Evolutionary conservation across 2,797 vertebrate species (phyloP), one percentile per base, ranked within the genome.

Genomic region (Amphiprion clarkii): DNA sequence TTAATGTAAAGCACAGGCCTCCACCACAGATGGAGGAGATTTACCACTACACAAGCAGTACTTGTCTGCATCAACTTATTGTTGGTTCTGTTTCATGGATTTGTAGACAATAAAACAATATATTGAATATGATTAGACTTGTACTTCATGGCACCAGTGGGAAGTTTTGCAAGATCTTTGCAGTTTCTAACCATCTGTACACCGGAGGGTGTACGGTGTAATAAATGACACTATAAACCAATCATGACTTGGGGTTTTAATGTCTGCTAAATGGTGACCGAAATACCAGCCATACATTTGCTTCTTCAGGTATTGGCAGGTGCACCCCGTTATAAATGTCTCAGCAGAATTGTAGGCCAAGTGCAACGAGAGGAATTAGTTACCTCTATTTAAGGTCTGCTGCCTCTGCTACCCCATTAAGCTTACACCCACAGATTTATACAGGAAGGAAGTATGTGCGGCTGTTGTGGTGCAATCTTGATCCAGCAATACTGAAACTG

Each of bases 331-430:
- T 83, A 77, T 86, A 85, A 89, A 88, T 76, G 78, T 83, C 79
- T 83, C 80, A 74, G 79, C 85, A 84, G 87, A 86, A 87, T 85
- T 81, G 81, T 78, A 67, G 88, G 62, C 76, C 25, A 61, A 61
- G 72, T 56, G 74, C 64, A 87, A 84, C 76, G 74, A 65, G 72
- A 17, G 66, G 80, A 92, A 93, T 91, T 86, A 86, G 86, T 89
- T 90, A 85, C 87, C 83, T 88, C 87, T 82, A 81, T 87, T 88
- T 89, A 88, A 81, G 84, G 82, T 84, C 79, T 78, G 73, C 79
- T 79, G 78, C 80, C 83, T 88, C 49, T 81, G 78, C 77, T 72
- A 31, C 51, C 81, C 74, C 69, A 82, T 87, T 78, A 87, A 71
- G 85, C 85, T 81, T 64, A 81, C 80, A 74, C 69, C 66, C 74